phyloP scores from a whole-genome alignment of 2,113 vertebrate species.

The Ailurus styani region DNA sequence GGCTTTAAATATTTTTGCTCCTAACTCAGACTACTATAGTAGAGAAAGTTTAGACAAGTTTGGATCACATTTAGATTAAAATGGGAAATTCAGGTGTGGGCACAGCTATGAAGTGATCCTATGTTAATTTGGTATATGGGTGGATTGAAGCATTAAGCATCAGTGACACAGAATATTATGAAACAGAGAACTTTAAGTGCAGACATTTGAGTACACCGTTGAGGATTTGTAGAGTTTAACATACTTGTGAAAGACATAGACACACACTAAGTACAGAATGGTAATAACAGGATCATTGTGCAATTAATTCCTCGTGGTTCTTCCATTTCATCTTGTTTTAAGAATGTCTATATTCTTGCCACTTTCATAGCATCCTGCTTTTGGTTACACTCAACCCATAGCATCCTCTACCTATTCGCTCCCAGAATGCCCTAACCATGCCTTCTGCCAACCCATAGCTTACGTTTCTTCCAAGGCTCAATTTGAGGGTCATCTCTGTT shows the following conservation, averaged over 20 bases:
- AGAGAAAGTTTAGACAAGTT: constrained; percentile 1
- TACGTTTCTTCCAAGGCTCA: neutral
- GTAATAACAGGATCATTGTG: neutral
- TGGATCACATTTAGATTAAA: neutral
- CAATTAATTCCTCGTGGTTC: neutral
- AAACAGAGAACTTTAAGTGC: neutral
- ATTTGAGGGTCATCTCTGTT: neutral
- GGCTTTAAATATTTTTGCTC: neutral
- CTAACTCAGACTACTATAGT: neutral
- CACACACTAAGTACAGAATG: neutral
- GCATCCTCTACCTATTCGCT: neutral
- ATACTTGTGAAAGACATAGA: neutral
- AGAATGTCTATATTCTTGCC: neutral
- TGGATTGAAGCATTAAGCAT: neutral
- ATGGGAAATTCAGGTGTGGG: neutral
- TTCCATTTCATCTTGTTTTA: neutral
- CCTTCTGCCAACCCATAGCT: neutral
- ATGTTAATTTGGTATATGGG: neutral
- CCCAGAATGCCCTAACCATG: neutral
- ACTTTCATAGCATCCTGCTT: neutral
- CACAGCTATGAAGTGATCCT: neutral
- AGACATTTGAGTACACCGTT: neutral
- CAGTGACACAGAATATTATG: neutral
- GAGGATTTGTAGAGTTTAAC: constrained; percentile 4
- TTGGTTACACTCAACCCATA: neutral